A percentile compares a stretch with the other conserved stretches of the same genome.
These are phyloP conservation scores for Lynx canadensis DNA, from an alignment of 2,113 vertebrate genomes.

Conservation along the genomic window DNA sequence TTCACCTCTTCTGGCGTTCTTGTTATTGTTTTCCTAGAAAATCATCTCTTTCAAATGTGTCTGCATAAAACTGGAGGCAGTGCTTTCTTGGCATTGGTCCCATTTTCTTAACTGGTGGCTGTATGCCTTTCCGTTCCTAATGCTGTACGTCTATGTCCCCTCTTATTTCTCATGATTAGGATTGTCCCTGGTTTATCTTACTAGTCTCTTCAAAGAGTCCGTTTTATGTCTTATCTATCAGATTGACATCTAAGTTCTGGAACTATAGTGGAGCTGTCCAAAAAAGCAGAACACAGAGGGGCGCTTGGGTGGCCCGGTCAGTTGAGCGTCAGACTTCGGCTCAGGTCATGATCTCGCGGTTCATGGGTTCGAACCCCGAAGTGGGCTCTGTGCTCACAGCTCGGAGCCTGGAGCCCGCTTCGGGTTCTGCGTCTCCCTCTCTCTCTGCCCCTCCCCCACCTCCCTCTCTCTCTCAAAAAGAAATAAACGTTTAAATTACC, in stretches of 20 bases:
- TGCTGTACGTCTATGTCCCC: background rate
- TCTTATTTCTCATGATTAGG: background rate
- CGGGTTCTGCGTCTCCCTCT: too few species aligned
- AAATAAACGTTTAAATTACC: background rate
- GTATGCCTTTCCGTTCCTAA: background rate
- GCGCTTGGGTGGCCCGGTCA: too few species aligned
- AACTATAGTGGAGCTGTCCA: background rate
- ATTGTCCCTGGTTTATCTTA: background rate
- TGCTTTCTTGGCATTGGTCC: background rate
- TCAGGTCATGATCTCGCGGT: too few species aligned
- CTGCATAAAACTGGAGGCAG: background rate
- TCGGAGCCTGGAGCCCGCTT: too few species aligned
- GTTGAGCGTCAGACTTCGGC: too few species aligned
- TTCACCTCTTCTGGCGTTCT: background rate
- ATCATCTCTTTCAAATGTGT: background rate
- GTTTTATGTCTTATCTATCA: background rate
- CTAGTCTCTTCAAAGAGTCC: background rate
- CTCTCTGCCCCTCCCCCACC: too few species aligned
- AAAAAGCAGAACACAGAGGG: background rate
- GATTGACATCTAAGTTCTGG: background rate
- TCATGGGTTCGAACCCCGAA: too few species aligned
- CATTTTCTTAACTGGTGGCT: background rate
- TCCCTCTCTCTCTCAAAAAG: too few species aligned
- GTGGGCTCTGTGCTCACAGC: too few species aligned
- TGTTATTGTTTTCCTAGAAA: slow-evolving; percentile 30